Conservation (phyloP, 2,113 vertebrate genomes). For the Falco punctatus region DNA sequence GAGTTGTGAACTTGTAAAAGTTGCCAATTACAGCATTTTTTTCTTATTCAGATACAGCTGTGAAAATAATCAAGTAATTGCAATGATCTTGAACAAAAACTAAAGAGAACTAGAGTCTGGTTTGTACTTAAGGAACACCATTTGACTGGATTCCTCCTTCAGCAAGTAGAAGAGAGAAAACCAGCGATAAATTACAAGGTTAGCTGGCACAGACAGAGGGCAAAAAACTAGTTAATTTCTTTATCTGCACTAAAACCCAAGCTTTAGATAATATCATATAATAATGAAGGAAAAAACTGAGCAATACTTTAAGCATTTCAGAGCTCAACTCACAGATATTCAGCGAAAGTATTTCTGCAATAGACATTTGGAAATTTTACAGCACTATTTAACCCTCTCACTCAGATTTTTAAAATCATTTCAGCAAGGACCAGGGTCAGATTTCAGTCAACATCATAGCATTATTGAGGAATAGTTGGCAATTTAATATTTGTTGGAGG, state of each 20-base stretch:
- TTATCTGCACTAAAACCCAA: neutral
- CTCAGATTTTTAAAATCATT: constrained; percentile 34
- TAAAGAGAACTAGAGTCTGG: constrained; percentile 1
- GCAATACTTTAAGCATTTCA: constrained; percentile 21
- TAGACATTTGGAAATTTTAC: constrained; percentile 49
- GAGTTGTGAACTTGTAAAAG: constrained; percentile 25
- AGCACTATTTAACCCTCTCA: constrained; percentile 52
- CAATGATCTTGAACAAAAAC: constrained; percentile 30
- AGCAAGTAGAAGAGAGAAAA: neutral
- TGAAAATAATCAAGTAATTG: constrained; percentile 59
- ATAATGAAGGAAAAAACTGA: constrained; percentile 1
- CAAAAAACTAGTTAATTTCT: neutral
- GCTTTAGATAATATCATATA: constrained; percentile 25
- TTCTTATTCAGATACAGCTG: constrained; percentile 50
- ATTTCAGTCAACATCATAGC: constrained; percentile 25
- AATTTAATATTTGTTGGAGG: constrained; percentile 9
- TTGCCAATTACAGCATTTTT: constrained; percentile 40
- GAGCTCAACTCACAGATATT: constrained; percentile 20
- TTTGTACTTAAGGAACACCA: neutral
- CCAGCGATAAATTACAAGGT: neutral
- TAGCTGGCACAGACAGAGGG: neutral
- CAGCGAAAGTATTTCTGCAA: neutral
- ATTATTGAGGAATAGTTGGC: neutral
- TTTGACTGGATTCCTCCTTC: neutral
- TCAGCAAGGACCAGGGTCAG: constrained; percentile 43